Evolutionary conservation across 1,140 invertebrate genomes (phyloP), one percentile per base, ranked within the genome.

Genomic region (Eriosoma lanigerum): DNA sequence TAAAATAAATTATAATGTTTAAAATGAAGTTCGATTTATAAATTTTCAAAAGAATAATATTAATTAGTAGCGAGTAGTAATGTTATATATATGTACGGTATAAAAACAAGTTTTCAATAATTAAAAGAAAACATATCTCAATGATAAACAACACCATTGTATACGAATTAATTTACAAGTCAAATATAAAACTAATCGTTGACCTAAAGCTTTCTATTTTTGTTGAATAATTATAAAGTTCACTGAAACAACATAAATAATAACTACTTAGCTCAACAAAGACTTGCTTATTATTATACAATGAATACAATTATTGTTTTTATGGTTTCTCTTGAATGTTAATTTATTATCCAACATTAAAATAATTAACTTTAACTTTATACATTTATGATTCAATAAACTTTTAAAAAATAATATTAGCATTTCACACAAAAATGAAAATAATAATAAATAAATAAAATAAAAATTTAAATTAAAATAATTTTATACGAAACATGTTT

Each of bases 101-200:
- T 38, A 52, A 72, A 17, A 52, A 72, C 13, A 52, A 29, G 48
- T 52, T 32, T 52, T 19, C 19, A 9, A 19, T 1, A 48, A 26
- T 10, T 21, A 70, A 50, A 29, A 1, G 8, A 15, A 19, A 50
- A 48, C 9, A 70, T 10, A 50, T 46, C 3, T 21, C 24, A 19
- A 15, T 12, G 6, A 19, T 48, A 52, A 52, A 72, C 21, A 24
- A 21, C 44, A 64, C 32, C 21, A 17, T 44, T 50, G 4, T 29
- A n/a, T 29, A 29, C 4, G 50, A 52, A 50, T 52, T 72, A 52
- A 72, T 72, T 72, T 72, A 72, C 68, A 72, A 72, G 46, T 72
- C 24, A 72, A 72, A 72, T 72, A 15, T 19, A 52, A 26, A 1
- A 52, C 19, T 72, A 52, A 72, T 50, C 48, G 17, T 72, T 52